Percentiles rank a stretch among this genome's conserved stretches.
These are phyloP conservation scores for Pseudomyrmex sp. DNA, from an alignment of 1,140 invertebrate genomes.

Conservation along the genomic window DNA sequence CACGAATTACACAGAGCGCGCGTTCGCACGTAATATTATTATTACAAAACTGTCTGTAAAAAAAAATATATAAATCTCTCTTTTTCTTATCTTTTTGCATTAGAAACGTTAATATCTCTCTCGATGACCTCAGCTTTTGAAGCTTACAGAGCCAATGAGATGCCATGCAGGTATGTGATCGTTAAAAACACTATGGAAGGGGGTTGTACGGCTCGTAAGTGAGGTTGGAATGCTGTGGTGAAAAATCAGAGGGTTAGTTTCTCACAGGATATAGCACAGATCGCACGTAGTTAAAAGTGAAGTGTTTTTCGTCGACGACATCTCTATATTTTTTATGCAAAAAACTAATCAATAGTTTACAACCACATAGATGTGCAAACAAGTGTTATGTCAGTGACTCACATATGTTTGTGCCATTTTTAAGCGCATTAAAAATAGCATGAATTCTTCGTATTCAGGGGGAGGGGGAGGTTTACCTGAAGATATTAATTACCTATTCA, in stretches of 20 bases:
- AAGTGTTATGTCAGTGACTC: conserved; percentile 10
- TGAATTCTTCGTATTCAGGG: background rate
- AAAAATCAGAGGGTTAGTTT: conserved; percentile 68
- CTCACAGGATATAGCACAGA: conserved; percentile 41
- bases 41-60: background rate
- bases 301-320: background rate
- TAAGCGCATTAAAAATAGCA: background rate
- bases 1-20: background rate
- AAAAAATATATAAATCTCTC: background rate
- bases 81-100: background rate
- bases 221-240: conserved; percentile 30
- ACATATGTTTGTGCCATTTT: background rate
- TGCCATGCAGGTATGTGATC: conserved; percentile 71
- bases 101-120: background rate
- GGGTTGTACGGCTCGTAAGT: conserved; percentile 59
- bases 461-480: background rate
- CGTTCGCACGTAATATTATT: too few relatives aligned
- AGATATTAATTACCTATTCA: background rate
- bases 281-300: conserved; percentile 39
- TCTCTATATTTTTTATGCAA: background rate
- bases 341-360: background rate
- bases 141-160: conserved; percentile 69
- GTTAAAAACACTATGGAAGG: conserved; percentile 57
- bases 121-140: conserved; percentile 42
- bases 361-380: background rate